Evolutionary conservation across 2,113 vertebrate genomes (phyloP).

Genomic region (Hassar affinis): DNA sequence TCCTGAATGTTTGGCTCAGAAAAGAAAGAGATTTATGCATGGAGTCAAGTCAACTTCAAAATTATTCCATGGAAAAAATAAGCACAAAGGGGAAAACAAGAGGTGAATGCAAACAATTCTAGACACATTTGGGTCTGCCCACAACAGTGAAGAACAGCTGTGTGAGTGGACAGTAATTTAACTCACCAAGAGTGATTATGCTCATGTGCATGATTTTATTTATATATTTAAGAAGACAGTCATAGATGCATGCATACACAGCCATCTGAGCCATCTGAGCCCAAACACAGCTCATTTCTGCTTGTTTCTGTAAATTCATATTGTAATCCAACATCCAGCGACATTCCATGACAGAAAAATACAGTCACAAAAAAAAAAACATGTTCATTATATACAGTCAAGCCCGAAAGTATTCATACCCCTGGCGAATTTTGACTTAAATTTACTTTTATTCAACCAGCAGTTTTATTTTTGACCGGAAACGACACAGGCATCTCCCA

Average conservation of each 20-base stretch:
- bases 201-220: not conserved
- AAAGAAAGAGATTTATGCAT: not conserved
- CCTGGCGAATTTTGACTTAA: too few species aligned
- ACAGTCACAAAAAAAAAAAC: too few species aligned
- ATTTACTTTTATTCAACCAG: too few species aligned
- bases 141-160: not conserved
- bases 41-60: not conserved
- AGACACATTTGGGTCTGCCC: too few species aligned
- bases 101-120: too few species aligned
- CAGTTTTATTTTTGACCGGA: too few species aligned
- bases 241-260: not conserved
- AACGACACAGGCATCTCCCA: too few species aligned
- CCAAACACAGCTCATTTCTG: not conserved
- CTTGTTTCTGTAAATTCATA: not conserved
- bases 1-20: not conserved
- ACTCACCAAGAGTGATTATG: not conserved
- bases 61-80: not conserved
- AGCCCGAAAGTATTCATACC: too few species aligned
- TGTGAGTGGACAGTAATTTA: not conserved
- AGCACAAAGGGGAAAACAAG: not conserved
- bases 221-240: not conserved
- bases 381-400: too few species aligned
- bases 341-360: too few species aligned
- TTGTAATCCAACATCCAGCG: not conserved
- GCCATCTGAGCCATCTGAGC: not conserved